Base-by-base conservation (phyloP, 2,888 invertebrate species). In the Malthinus seriepunctatus region DNA sequence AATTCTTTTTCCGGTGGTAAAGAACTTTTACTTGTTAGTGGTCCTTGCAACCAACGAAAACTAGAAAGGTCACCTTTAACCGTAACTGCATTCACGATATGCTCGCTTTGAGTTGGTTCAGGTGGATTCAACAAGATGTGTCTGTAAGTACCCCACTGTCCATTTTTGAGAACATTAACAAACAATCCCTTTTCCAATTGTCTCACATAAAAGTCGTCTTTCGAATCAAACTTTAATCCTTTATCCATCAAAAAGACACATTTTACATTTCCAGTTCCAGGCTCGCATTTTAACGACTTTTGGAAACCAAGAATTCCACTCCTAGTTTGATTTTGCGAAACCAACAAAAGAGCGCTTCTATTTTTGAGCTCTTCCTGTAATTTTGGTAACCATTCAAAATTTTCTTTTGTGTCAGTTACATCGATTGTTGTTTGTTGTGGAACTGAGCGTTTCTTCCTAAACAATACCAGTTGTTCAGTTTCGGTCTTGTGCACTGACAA, bases 51-150 rank as follows among this genome's bases (percentile, higher is more conserved):
- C 92, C 93, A 93, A 5, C 79, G 82, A 45, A 97, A 73, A 0
- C 91, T 88, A 0, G 91, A 88, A 49, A 97, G 80, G 75, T 97
- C 95, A 52, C 95, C 95, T 44, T 89, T 84, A 1, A 88, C 87
- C 12, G 85, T 69, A 0, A 89, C 87, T 9, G 35, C 14, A 76
- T 93, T 91, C 4, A 89, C 87, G 73, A 42, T 14, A 14, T 94
- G 91, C 61, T 84, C 82, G 8, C 77, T 80, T 0, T 75, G 70
- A 0, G 80, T 76, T 0, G 76, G 77, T 7, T 37, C n/a, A 0
- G 11, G 31, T 3, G 38, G 32, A 31, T 54, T 11, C 5, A 60
- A 42, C 1, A 51, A 39, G 4, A 67, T 32, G 33, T 68, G 65
- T 10, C 66, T 46, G 81, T 7, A 86, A 78, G 66, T 63, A 8